Percentiles rank a stretch among this genome's conserved stretches.
phyloP scores from a whole-genome alignment of 2,113 vertebrate species.

The Oplegnathus fasciatus region DNA sequence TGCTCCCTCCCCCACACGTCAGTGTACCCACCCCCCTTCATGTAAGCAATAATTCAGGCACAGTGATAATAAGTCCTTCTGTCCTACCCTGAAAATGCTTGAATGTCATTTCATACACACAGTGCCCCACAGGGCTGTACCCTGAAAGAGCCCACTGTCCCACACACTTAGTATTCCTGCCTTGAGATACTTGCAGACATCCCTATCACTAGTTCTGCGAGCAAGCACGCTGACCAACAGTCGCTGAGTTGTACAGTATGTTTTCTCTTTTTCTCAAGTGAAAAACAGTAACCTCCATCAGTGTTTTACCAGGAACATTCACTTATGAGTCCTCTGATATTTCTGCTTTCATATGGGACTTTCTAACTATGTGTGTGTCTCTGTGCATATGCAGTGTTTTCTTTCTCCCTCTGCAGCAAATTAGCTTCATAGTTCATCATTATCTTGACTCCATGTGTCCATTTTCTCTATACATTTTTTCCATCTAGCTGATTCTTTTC shows the following conservation, averaged over 20 bases:
- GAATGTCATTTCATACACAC: slow-evolving; percentile 68
- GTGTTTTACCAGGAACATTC: background rate
- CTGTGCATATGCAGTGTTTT: background rate
- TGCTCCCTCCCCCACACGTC: slow-evolving; percentile 39
- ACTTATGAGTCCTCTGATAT: background rate
- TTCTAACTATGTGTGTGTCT: background rate
- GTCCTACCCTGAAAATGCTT: slow-evolving; percentile 73
- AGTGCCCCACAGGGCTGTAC: slow-evolving; percentile 40
- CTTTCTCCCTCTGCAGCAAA: background rate
- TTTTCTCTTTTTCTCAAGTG: slow-evolving; percentile 12
- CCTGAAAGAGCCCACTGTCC: slow-evolving; percentile 83
- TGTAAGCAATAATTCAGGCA: slow-evolving; percentile 59
- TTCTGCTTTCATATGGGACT: background rate
- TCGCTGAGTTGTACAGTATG: background rate
- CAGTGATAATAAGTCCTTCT: slow-evolving; percentile 76
- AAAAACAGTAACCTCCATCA: background rate
- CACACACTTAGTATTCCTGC: slow-evolving; percentile 77
- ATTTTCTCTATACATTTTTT: background rate
- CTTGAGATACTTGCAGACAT: slow-evolving; percentile 47
- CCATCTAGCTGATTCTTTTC: background rate
- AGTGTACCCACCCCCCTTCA: background rate
- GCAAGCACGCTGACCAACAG: background rate
- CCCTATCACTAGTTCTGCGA: slow-evolving; percentile 18
- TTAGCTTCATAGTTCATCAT: background rate
- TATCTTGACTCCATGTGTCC: background rate